A percentile compares a stretch with the other conserved stretches of the same genome.
These are phyloP conservation scores for Eucera pruinosa DNA, from an alignment of 2,888 invertebrate species.

Conservation along the genomic window DNA sequence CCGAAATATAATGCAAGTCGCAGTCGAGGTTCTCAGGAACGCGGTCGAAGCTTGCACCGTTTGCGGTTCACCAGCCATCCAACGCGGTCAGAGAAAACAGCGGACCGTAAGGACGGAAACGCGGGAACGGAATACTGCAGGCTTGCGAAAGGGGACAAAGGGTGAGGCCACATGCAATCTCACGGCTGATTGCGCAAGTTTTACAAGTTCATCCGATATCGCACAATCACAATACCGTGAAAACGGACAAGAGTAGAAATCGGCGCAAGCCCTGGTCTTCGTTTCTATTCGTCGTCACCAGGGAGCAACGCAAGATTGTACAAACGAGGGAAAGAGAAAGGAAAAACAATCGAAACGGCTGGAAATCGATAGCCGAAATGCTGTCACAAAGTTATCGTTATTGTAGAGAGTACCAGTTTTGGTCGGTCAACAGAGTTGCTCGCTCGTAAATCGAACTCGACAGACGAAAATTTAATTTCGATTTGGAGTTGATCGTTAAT, in stretches of 20 bases:
- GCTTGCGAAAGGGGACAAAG: constrained; percentile 8
- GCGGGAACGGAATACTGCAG: neutral
- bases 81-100: constrained; percentile 40
- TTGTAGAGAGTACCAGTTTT: constrained; percentile 35
- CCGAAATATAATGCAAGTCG: constrained; percentile 33
- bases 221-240: constrained; percentile 49
- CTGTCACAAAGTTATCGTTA: constrained; percentile 49
- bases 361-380: constrained; percentile 39
- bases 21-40: constrained; percentile 15
- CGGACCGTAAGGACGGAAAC: neutral
- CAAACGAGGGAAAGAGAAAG: neutral
- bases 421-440: constrained; percentile 18
- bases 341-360: constrained; percentile 2
- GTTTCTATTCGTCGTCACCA: constrained; percentile 9
- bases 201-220: constrained; percentile 76
- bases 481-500: constrained; percentile 25
- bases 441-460: neutral
- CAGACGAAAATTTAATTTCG: constrained; percentile 49
- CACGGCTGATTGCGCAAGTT: constrained; percentile 77
- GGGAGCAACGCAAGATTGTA: neutral
- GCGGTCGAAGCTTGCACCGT: constrained; percentile 33
- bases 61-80: constrained; percentile 47
- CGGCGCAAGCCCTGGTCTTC: constrained; percentile 13
- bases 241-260: constrained; percentile 34
- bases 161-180: constrained; percentile 70